Base-by-base conservation (phyloP, 2,888 invertebrate genomes). In the Eupithecia subfuscata region DNA sequence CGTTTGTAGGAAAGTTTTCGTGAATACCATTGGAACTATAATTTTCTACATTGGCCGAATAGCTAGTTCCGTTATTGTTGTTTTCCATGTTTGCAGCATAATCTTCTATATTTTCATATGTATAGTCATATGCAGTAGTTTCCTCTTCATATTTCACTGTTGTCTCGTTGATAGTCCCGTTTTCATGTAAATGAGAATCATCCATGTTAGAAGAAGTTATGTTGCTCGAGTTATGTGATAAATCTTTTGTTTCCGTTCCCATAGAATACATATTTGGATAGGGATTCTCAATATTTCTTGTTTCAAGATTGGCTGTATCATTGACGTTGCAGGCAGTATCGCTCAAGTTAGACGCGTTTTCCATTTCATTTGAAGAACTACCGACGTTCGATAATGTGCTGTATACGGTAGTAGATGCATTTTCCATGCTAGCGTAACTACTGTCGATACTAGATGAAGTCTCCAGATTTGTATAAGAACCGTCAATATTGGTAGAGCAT, bases 81-180 rank as follows among this genome's bases (percentile, higher is more conserved):
- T 68, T 68, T 68, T 68, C 68, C 68, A 82, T 78, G 52, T 76
- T 75, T 63, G 79, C 52, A 76, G 80, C 56, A 75, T 84, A 83
- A 40, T 85, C 80, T 45, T 88, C 85, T 77, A 82, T 82, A 74
- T 80, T 82, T 70, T 85, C 85, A 71, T 83, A 79, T 69, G 43
- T 72, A 64, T 77, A 77, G 48, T 77, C 75, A 69, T 73, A 77
- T 56, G 65, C 25, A 30, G 72, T 52, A 70, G 69, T 73, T 43
- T 73, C 75, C 43, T 70, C 43, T n/a, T 65, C 73, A 34, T 69
- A 34, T 56, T 63, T 70, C 9, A 56, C n/a, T 16, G 70, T 48
- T n/a, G 56, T 40, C 56, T 65, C 43, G 68, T 73, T 43, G 25
- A 40, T 60, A 64, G 52, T 22, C 30, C 63, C 72, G 45, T 72